Base-by-base conservation (phyloP, 2,888 invertebrate genomes). In the Drosophila mimica region DNA sequence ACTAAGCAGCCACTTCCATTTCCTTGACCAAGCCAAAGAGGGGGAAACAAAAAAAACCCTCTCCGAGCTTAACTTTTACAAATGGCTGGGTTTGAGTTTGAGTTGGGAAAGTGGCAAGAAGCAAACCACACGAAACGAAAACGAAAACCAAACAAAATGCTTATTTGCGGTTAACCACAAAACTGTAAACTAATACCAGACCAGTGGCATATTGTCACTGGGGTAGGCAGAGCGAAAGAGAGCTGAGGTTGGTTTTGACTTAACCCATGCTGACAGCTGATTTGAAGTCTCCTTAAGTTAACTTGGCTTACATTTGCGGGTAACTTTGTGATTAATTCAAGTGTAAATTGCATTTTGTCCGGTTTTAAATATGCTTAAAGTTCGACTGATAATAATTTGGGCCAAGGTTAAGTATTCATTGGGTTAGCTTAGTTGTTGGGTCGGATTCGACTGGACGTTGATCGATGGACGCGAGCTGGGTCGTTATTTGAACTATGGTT, bases 121-220 rank as follows among this genome's bases (percentile, higher is more conserved):
- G 53, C 49, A 53, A 60, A 28, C 20, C n/a, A 43, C 53, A 62
- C 43, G 48, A 76, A 71, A 75, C 52, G 67, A 69, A 76, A 71
- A 75, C 49, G 67, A 69, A 77, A 61, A 49, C 70, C 77, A 80
- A 83, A 88, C 79, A 83, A 85, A 88, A 86, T 88, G 83, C 79
- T 85, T 88, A 81, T 77, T 83, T 86, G 85, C 61, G 85, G 85
- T 86, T 88, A 88, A 76, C 89, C 89, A 60, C 89, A 86, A 74
- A 79, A 88, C 74, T 86, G 89, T 86, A 85, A 85, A 83, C 79
- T 79, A 81, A 88, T 79, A 74, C 81, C 56, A 56, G 5, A 57
- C 60, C 51, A 58, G 40, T 43, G 52, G 38, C 58, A 53, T 61
- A 52, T 70, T 79, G 65, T 54, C 62, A 60, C 52, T 59, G 58